Conservation (phyloP, 1,140 invertebrate genomes). For the Vanessa tameamea region DNA sequence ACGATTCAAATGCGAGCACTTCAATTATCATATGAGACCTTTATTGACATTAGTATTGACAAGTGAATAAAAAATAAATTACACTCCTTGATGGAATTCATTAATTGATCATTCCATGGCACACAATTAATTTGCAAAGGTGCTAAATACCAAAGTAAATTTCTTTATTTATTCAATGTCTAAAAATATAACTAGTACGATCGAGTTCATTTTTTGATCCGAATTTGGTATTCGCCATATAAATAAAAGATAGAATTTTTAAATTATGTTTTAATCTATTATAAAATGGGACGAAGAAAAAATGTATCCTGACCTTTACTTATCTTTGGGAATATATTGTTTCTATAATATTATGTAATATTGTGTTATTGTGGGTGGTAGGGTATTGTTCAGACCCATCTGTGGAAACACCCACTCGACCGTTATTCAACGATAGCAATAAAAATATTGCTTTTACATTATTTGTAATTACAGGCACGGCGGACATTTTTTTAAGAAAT, state of each 20-base stretch:
- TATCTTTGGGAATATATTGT: no score
- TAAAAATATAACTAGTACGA: background rate
- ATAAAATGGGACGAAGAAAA: no score
- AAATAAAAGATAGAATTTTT: background rate
- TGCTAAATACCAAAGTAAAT: constrained; percentile 15
- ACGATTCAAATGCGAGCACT: background rate
- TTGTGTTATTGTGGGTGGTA: no score
- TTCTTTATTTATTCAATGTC: constrained; percentile 1
- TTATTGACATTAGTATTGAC: background rate
- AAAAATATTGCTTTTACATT: no score
- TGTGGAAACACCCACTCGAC: no score
- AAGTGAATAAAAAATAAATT: constrained; percentile 3
- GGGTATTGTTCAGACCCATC: no score
- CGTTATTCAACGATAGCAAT: no score
- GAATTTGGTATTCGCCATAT: background rate
- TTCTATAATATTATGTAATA: no score
- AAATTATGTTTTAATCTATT: no score
- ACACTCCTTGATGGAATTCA: background rate
- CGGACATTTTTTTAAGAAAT: no score
- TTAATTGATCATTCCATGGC: constrained; percentile 10
- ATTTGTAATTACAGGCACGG: no score
- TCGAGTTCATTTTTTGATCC: background rate
- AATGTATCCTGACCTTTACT: no score
- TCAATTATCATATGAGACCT: constrained; percentile 11
- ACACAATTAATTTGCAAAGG: constrained; percentile 16